Evolutionary conservation across 1,140 invertebrate species (phyloP), one percentile per base, ranked within the genome.

Genomic region (Metopolophium dirhodum): DNA sequence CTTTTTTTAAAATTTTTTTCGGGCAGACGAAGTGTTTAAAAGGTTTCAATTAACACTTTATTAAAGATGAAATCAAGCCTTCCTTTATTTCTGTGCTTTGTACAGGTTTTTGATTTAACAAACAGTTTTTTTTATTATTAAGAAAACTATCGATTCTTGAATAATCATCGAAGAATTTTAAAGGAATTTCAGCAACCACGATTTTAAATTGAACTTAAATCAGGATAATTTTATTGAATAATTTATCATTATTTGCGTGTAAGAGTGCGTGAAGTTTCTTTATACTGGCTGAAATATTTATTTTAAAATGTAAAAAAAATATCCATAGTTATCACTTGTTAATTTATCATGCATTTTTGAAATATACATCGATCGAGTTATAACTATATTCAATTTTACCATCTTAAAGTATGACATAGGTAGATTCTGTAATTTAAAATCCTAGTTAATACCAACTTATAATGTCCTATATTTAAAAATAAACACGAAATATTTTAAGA

Each of bases 1-100:
- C 26, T 61, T 61, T 61, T 68, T 68, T 68, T 54, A 54, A 54
- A 22, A 4, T n/a, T n/a, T n/a, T 61, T 77, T 77, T 77, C 14
- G 30, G 30, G 61, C 18, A n/a, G 30, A 77, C 14, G 61, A 68
- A n/a, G 61, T 77, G 61, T 77, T 77, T n/a, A 77, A 77, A 77
- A 77, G n/a, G 14, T 77, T 77, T 77, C 61, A 77, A 77, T 77
- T n/a, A 77, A 77, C 61, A 77, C n/a, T 77, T 77, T n/a, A 77
- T 77, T n/a, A 77, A 77, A n/a, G 30, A n/a, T 14, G 7, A 77
- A n/a, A 77, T 77, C 18, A 77, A 77, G 14, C 6, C n/a, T 77
- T 14, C n/a, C 14, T 14, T 77, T 14, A 77, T 77, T n/a, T 18
- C 61, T 18, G 30, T 18, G 61, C 30, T n/a, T 77, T 77, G n/a